phyloP scores from a whole-genome alignment of 2,888 invertebrate genomes.

The Branchellion lobata region DNA sequence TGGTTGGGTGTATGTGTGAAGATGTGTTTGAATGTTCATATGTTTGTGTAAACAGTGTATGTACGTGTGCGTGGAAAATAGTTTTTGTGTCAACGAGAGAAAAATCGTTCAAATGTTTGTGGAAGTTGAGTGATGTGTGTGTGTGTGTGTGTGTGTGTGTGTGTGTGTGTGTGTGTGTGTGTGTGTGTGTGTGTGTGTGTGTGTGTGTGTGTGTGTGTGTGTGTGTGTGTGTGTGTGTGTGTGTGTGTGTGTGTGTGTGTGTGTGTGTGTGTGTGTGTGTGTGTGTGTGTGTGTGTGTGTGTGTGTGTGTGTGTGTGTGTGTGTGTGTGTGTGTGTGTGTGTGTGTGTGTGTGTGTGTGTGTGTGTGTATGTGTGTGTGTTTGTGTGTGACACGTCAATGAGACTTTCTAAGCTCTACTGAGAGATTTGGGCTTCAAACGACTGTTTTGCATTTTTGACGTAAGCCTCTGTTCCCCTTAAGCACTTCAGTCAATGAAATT shows the following conservation, averaged over 20 bases:
- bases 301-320: neutral
- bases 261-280: constrained; percentile 25
- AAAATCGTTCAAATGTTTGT: no score
- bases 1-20: neutral
- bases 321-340: neutral
- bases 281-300: constrained; percentile 32
- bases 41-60: no score
- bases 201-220: constrained; percentile 15
- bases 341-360: neutral
- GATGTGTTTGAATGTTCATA: no score
- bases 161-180: constrained; percentile 16
- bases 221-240: constrained; percentile 25
- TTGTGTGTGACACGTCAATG: no score
- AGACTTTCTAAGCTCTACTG: no score
- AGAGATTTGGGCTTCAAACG: no score
- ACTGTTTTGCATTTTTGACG: no score
- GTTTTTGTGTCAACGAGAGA: no score
- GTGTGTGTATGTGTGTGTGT: no score
- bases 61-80: no score
- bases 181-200: constrained; percentile 16
- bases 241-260: constrained; percentile 28
- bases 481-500: no score
- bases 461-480: no score
- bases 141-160: constrained; percentile 16
- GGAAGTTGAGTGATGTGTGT: neutral